phyloP scores from a whole-genome alignment of 2,113 vertebrate genomes.

The Gymnarchus niloticus region DNA sequence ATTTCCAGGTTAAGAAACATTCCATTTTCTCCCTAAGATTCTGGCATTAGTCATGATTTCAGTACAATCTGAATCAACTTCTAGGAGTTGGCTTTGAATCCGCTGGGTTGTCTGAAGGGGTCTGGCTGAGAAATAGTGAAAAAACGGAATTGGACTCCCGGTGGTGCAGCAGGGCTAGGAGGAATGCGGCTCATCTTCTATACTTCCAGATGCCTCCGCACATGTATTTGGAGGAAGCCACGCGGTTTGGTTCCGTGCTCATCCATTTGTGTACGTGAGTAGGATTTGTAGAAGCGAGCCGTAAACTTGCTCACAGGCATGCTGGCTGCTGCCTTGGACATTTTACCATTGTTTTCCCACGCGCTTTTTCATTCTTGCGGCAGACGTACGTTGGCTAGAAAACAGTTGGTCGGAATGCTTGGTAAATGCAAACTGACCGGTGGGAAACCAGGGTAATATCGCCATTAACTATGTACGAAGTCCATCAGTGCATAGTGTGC shows the following conservation, averaged over 20 bases:
- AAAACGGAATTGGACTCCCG: background rate
- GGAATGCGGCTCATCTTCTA: background rate
- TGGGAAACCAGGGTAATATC: background rate
- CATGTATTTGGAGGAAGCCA: background rate
- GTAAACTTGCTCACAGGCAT: too few relatives aligned
- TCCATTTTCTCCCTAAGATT: background rate
- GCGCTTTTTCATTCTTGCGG: background rate
- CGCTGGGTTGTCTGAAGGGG: background rate
- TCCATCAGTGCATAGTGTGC: background rate
- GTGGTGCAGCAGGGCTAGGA: background rate
- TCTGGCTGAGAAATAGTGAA: background rate
- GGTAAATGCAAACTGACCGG: background rate
- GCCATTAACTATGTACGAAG: background rate
- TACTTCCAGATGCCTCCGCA: background rate
- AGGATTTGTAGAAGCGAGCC: background rate
- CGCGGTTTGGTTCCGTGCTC: background rate
- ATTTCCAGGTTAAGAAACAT: conserved; percentile 1
- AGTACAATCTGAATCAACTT: background rate
- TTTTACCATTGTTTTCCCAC: background rate
- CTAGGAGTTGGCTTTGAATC: background rate
- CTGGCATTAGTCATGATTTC: background rate
- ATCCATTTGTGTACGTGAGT: background rate
- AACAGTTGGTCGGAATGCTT: background rate
- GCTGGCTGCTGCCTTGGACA: background rate
- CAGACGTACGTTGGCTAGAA: background rate